These are phyloP conservation scores for Enteromius trimaculatus DNA, from an alignment of 2,797 vertebrate species.

Conservation along the genomic window DNA sequence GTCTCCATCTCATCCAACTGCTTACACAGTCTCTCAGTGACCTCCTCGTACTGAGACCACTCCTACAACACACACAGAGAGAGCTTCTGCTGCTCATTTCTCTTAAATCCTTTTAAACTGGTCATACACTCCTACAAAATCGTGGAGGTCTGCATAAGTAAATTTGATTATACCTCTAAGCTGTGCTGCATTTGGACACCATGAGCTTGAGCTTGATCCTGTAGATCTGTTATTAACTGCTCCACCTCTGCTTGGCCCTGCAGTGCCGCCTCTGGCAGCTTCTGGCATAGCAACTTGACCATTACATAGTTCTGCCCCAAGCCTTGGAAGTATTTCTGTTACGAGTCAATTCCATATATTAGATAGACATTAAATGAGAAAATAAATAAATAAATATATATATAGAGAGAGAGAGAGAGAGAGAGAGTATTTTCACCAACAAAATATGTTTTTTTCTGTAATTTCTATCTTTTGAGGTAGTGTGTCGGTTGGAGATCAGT, in stretches of 20 bases:
- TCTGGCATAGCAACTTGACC: slow-evolving; percentile 74
- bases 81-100: background rate
- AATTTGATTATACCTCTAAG: slow-evolving; percentile 80
- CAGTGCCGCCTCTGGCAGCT: slow-evolving; percentile 71
- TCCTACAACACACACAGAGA: slow-evolving; percentile 72
- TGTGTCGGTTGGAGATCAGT: no score
- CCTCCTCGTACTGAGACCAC: slow-evolving; percentile 83
- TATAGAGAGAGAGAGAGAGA: no score
- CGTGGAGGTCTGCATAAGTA: slow-evolving; percentile 37
- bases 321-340: slow-evolving; percentile 83
- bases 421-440: no score
- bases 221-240: slow-evolving; percentile 73
- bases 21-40: slow-evolving; percentile 70
- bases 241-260: slow-evolving; percentile 77
- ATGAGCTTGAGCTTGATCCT: slow-evolving; percentile 68
- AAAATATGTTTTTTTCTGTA: no score
- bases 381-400: no score
- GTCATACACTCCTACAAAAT: background rate
- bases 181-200: slow-evolving; percentile 78
- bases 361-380: no score
- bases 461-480: no score
- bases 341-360: slow-evolving; percentile 25
- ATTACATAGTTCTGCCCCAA: slow-evolving; percentile 77
- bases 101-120: background rate
- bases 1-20: slow-evolving; percentile 81